These are phyloP conservation scores for Pluvialis apricaria DNA, from an alignment of 2,113 vertebrate genomes.

Conservation along the genomic window DNA sequence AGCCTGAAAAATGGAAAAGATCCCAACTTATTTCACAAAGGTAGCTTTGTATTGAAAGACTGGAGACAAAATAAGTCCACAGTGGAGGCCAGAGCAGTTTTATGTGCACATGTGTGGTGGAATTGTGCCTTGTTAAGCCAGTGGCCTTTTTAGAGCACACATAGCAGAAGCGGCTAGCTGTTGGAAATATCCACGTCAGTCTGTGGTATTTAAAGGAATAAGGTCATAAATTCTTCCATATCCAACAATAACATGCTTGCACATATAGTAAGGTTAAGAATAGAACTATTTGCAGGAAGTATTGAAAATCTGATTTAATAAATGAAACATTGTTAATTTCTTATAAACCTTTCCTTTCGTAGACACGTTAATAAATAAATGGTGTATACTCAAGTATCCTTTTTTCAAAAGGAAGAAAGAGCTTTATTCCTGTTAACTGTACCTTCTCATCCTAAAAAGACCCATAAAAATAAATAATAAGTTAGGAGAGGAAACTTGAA, in stretches of 20 bases:
- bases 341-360: neutral
- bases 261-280: neutral
- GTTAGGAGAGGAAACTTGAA: neutral
- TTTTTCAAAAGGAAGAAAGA: neutral
- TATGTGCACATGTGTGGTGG: neutral
- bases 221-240: neutral
- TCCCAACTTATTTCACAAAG: neutral
- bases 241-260: accelerated
- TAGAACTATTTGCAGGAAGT: neutral
- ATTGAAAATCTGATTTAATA: neutral
- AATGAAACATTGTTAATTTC: neutral
- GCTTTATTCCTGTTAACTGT: neutral
- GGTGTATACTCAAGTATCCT: neutral
- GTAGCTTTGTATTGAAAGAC: neutral
- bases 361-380: neutral
- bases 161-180: neutral
- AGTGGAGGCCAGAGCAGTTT: neutral
- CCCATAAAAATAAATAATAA: neutral
- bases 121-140: neutral
- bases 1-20: neutral
- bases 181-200: neutral
- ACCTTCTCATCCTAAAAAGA: neutral
- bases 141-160: neutral
- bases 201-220: neutral
- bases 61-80: neutral